Base-by-base conservation (phyloP, 2,888 invertebrate species). In the Xanthia togata region DNA sequence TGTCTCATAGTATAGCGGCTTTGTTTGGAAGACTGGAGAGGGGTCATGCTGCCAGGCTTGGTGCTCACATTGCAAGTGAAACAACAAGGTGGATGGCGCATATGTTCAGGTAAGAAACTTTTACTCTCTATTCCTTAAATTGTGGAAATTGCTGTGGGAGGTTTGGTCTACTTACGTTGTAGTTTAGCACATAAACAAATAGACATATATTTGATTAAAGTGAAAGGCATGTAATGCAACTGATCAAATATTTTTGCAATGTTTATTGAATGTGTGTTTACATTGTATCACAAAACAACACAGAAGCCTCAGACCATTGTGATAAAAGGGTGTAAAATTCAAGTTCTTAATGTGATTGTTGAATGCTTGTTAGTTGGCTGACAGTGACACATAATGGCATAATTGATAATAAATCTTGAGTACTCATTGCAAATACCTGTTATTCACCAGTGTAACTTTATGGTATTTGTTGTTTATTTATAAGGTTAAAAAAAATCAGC, bases 1-100 rank as follows among this genome's bases (percentile, higher is more conserved):
- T 98, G 38, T 98, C 98, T n/a, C 99, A 99, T 93, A 98, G 98
- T 91, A 97, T 99, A 86, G 98, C 98, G 8, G 99, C 99, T 0
- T 98, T 98, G 91, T 97, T 98, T 83, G 98, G 98, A n/a, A 98
- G 98, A 72, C 93, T 99, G 83, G 98, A 98, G 83, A 97, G 98
- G 63, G 97, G 97, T 84, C 98, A 98, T 93, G 97, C 99, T 73
- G 97, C 98, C 75, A 97, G 98, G 88, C 97, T 99, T 35, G 98
- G 98, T 62, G 97, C 98, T 60, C 98, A 98, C 89, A 97, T 99
- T 86, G 98, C 98, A 0, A 98, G 98, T 50, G 99, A 99, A 91
- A 98, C 98, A 0, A 98, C 98, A 8, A 96, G 98, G 86, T 99
- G 99, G 99, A 96, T 99, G 89, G 97, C 98, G 72, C 98, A 98